These are phyloP conservation scores for roundworm (Caenorhabditis elegans) DNA, from an alignment of 1,140 invertebrate species.

Conservation along the genomic window WBcel235 BX284605.5:7069501-7070000, in stretches of 20 bases:
- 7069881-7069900: too few relatives aligned
- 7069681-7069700: background rate
- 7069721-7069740: background rate
- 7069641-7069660: background rate
- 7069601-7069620: conserved; percentile 10
- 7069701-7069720: conserved; percentile 3
- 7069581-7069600: background rate
- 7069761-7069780: conserved; percentile 81
- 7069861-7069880: too few relatives aligned
- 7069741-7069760: conserved; percentile 75
- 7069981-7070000: too few relatives aligned
- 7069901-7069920: too few relatives aligned
- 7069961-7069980: too few relatives aligned
- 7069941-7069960: too few relatives aligned
- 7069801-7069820: conserved; percentile 65
- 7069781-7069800: conserved; percentile 83
- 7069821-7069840: background rate
- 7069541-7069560: conserved; percentile 8
- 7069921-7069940: too few relatives aligned
- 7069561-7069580: conserved; percentile 26
- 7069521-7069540: too few relatives aligned
- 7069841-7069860: too few relatives aligned
- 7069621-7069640: background rate
- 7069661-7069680: conserved; percentile 7
- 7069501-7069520: too few relatives aligned